phyloP scores from a whole-genome alignment of 2,888 invertebrate species.

The Drosophila nigricruria region DNA sequence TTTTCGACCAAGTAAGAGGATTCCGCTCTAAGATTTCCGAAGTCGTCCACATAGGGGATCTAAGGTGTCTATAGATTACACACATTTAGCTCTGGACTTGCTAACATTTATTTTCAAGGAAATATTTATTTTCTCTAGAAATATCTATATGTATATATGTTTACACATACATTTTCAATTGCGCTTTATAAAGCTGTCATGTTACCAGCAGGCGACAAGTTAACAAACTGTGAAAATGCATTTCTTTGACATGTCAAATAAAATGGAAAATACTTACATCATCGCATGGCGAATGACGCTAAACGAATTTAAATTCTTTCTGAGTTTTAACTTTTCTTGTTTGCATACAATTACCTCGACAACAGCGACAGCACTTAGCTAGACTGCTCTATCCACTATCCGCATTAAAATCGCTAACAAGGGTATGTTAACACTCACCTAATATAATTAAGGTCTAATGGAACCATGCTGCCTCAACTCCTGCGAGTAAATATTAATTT shows the following conservation, averaged over 20 bases:
- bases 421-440: not conserved
- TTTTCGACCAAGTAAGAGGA: conserved; percentile 1
- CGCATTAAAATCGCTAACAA: not conserved
- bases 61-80: not conserved
- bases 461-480: not conserved
- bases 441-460: conserved; percentile 5
- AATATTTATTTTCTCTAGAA: too few relatives aligned
- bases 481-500: not conserved
- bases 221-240: conserved; percentile 17
- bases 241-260: conserved; percentile 5
- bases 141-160: not conserved
- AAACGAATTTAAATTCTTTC: conserved; percentile 10
- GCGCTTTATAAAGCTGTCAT: conserved; percentile 2
- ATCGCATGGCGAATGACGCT: not conserved
- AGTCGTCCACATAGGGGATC: not conserved
- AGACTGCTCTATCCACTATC: not conserved
- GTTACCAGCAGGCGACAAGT: conserved; percentile 4
- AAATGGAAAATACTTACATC: conserved; percentile 11
- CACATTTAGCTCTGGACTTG: not conserved
- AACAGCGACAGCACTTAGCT: not conserved
- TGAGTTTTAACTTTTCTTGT: not conserved
- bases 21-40: not conserved
- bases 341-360: conserved; percentile 3
- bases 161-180: not conserved
- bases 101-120: not conserved